Conservation (phyloP, 2,113 vertebrate species). For the Indicator maculatus region DNA sequence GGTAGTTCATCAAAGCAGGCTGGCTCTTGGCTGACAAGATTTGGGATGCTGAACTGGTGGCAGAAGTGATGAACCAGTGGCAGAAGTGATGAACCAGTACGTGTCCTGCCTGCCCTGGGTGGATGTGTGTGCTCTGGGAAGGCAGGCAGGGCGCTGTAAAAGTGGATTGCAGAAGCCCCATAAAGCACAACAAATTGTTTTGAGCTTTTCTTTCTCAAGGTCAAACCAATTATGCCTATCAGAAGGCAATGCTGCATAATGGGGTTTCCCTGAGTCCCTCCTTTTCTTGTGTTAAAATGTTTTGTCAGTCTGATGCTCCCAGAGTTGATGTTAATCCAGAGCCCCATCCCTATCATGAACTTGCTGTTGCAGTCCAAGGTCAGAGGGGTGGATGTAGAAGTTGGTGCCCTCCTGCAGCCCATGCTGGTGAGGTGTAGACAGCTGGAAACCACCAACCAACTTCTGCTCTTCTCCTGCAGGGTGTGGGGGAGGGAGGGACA, state of each 20-base stretch:
- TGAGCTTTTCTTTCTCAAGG: conserved; percentile 54
- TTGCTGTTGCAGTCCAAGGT: neutral
- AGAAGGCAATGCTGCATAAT: conserved; percentile 37
- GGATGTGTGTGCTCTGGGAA: neutral
- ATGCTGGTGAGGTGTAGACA: rapidly evolving
- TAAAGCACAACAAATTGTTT: neutral
- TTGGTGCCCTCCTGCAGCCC: rapidly evolving
- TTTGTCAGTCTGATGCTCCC: neutral
- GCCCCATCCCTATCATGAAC: neutral
- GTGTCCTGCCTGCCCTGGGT: rapidly evolving
- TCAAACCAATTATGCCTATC: conserved; percentile 31
- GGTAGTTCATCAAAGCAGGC: neutral
- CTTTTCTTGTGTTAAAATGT: neutral
- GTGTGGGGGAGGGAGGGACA: neutral
- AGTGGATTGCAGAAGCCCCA: rapidly evolving
- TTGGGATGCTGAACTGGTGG: neutral
- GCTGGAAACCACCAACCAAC: neutral
- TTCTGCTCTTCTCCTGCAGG: neutral
- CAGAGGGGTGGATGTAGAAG: neutral
- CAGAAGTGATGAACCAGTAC: rapidly evolving
- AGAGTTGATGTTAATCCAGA: neutral
- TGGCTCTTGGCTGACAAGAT: neutral
- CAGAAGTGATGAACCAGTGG: neutral
- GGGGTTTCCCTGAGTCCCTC: neutral
- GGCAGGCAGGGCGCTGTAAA: neutral